A percentile compares a stretch with the other conserved stretches of the same genome.
Conservation (phyloP, 2,113 vertebrate genomes). For the Prietella phreatophila region DNA sequence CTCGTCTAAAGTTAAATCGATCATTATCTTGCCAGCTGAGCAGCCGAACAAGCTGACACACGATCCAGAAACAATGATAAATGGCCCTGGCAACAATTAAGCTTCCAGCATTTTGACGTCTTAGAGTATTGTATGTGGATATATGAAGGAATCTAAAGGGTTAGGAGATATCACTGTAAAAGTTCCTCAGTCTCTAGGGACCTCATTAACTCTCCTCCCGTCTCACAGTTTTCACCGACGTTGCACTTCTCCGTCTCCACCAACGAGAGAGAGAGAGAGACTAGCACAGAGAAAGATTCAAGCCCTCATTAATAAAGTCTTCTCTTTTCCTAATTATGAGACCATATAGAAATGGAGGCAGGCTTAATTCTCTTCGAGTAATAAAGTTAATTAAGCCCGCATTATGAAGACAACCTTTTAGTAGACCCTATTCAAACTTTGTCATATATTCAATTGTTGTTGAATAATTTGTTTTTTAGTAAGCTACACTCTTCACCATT, state of each 20-base stretch:
- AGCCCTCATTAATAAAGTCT: slow-evolving; percentile 64
- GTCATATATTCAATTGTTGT: not conserved
- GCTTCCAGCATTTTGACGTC: slow-evolving; percentile 63
- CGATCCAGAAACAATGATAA: slow-evolving; percentile 62
- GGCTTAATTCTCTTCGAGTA: slow-evolving; percentile 41
- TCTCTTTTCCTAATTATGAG: slow-evolving; percentile 60
- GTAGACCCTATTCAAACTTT: not conserved
- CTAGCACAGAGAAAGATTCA: slow-evolving; percentile 61
- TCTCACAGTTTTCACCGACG: slow-evolving; percentile 69
- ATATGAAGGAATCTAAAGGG: slow-evolving; percentile 64
- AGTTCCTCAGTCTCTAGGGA: slow-evolving; percentile 69
- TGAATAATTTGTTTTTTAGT: not conserved
- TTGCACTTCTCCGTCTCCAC: slow-evolving; percentile 71
- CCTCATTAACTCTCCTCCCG: slow-evolving; percentile 73
- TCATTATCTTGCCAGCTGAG: slow-evolving; percentile 61
- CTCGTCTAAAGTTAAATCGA: slow-evolving; percentile 61
- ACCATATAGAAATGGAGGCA: slow-evolving; percentile 31
- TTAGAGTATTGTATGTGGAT: slow-evolving; percentile 66
- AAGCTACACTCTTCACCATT: not conserved
- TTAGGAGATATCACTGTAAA: slow-evolving; percentile 67
- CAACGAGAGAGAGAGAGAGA: slow-evolving; percentile 9
- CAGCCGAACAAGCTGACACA: slow-evolving; percentile 35
- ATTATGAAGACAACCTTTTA: not conserved
- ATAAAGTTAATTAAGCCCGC: not conserved
- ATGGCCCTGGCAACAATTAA: slow-evolving; percentile 65